A percentile compares a stretch with the other conserved stretches of the same genome.
phyloP scores from a whole-genome alignment of 2,797 vertebrate species.

The Spheniscus humboldti region DNA sequence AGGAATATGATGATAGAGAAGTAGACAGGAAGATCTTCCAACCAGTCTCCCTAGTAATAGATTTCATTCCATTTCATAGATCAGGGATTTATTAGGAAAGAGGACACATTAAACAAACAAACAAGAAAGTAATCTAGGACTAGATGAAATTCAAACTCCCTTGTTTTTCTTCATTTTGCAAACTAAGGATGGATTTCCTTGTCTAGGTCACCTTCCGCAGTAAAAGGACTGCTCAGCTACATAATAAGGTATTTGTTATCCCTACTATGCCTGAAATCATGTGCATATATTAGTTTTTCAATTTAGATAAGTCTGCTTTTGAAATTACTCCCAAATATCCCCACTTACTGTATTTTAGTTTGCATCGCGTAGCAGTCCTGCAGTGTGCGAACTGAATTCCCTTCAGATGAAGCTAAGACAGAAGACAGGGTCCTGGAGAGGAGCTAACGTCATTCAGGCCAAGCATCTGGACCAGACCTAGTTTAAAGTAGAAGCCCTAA shows the following conservation, averaged over 20 bases:
- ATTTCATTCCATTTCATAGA: neutral
- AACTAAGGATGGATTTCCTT: neutral
- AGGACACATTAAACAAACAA: neutral
- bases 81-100: neutral
- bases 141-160: neutral
- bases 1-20: neutral
- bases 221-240: neutral
- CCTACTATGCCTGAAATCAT: neutral
- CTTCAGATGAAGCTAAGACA: neutral
- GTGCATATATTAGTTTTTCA: neutral
- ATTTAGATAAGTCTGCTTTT: neutral
- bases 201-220: neutral
- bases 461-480: neutral
- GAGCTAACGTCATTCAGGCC: neutral
- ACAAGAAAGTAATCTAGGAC: neutral
- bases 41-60: neutral
- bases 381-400: neutral
- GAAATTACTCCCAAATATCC: neutral
- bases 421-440: neutral
- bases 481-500: neutral
- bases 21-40: neutral
- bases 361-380: accelerated
- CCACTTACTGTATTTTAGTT: neutral
- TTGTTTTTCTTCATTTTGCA: neutral
- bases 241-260: neutral